Percentiles rank a stretch among this genome's conserved stretches.
Evolutionary conservation across 2,888 invertebrate genomes (phyloP).

Genomic region (Mesodorylaimus sp.): DNA sequence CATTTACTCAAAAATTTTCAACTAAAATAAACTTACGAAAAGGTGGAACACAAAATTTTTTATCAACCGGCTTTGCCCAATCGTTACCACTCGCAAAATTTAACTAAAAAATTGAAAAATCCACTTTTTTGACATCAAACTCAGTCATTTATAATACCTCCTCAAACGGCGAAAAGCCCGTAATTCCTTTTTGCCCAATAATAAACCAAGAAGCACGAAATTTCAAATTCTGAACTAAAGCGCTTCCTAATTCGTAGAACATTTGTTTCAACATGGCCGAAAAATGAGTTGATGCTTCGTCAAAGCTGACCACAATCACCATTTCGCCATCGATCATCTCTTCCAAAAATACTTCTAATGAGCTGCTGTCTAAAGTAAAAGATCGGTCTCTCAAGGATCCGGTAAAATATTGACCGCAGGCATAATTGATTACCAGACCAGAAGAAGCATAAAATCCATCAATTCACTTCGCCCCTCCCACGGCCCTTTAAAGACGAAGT

Average conservation of each 20-base stretch:
- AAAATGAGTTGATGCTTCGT: conserved; percentile 41
- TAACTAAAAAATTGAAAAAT: conserved; percentile 11
- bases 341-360: conserved; percentile 35
- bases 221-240: conserved; percentile 39
- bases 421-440: too few species aligned
- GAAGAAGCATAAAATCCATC: too few species aligned
- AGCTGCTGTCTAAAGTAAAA: conserved; percentile 30
- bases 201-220: conserved; percentile 42
- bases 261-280: conserved; percentile 36
- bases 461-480: background rate
- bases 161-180: conserved; percentile 39
- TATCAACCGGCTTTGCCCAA: conserved; percentile 34
- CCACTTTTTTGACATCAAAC: background rate
- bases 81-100: conserved; percentile 20
- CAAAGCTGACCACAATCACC: conserved; percentile 38
- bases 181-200: conserved; percentile 38
- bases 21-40: background rate
- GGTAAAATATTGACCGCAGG: background rate
- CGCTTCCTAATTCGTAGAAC: conserved; percentile 39
- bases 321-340: conserved; percentile 33
- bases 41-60: conserved; percentile 36
- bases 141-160: conserved; percentile 27
- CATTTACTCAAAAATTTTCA: too few species aligned
- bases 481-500: background rate
- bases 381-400: too few species aligned